Conservation (phyloP, 2,113 vertebrate species). For the Scatophagus argus region DNA sequence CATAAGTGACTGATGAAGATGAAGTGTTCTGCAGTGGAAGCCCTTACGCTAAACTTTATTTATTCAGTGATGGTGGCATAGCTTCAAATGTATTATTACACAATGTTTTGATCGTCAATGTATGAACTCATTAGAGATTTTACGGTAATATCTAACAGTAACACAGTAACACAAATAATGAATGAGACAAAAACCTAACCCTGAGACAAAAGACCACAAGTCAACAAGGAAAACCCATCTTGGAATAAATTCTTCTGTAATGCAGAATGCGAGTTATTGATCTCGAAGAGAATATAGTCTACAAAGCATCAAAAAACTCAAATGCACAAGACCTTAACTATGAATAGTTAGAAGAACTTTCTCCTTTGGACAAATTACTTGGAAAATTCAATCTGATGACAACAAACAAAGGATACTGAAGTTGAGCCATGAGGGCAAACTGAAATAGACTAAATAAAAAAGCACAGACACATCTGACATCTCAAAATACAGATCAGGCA, state of each 20-base stretch:
- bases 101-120: not conserved
- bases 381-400: not conserved
- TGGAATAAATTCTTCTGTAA: not conserved
- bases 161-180: not conserved
- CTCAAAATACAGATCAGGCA: not conserved
- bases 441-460: not conserved
- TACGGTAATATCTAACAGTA: not conserved
- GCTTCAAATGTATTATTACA: not conserved
- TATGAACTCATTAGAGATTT: not conserved
- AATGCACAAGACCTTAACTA: not conserved
- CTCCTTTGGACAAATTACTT: too few species aligned
- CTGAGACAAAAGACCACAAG: not conserved
- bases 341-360: not conserved
- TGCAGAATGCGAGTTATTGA: not conserved
- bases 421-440: not conserved
- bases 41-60: too few species aligned
- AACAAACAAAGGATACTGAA: not conserved
- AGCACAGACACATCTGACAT: not conserved
- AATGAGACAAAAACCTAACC: not conserved
- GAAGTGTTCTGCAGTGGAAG: not conserved
- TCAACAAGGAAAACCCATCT: not conserved
- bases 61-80: not conserved
- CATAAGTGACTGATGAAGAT: not conserved
- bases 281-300: not conserved
- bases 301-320: not conserved